Percentiles rank a stretch among this genome's conserved stretches.
These are phyloP conservation scores for Tragulus kanchil DNA, from an alignment of 2,113 vertebrate species.

Conservation along the genomic window DNA sequence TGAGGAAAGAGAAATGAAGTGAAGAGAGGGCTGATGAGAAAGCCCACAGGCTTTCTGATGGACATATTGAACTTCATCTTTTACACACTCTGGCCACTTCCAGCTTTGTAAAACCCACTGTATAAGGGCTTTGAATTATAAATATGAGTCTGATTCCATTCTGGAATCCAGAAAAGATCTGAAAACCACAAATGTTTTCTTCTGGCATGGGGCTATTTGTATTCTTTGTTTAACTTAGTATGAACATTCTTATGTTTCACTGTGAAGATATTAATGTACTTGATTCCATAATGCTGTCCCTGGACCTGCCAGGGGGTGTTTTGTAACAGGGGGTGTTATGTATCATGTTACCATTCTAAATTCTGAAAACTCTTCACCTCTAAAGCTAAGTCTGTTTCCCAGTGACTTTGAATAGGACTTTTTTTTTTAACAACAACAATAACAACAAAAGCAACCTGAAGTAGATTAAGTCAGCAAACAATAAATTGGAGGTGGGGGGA, in stretches of 20 bases:
- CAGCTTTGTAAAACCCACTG: not conserved
- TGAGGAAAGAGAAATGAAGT: constrained; percentile 22
- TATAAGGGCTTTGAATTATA: constrained; percentile 1
- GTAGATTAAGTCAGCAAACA: constrained; percentile 5
- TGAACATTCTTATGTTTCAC: not conserved
- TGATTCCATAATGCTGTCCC: not conserved
- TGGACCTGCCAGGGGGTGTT: not conserved
- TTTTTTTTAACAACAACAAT: not conserved
- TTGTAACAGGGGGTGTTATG: not conserved
- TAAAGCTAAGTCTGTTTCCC: not conserved
- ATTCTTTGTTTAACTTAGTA: not conserved
- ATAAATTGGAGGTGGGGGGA: not conserved
- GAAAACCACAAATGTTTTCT: constrained; percentile 47
- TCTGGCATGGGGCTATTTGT: not conserved
- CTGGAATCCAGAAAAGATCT: constrained; percentile 16
- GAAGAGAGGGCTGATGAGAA: not conserved
- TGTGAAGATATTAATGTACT: not conserved
- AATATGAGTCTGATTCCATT: not conserved
- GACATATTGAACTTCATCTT: not conserved
- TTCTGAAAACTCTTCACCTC: constrained; percentile 6
- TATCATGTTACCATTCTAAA: not conserved
- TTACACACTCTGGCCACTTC: not conserved
- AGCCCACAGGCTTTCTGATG: not conserved
- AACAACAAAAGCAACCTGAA: not conserved
- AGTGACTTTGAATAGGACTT: not conserved